A percentile compares a stretch with the other conserved stretches of the same genome.
These are phyloP conservation scores for Noctua fimbriata DNA, from an alignment of 2,888 invertebrate genomes.

Conservation along the genomic window DNA sequence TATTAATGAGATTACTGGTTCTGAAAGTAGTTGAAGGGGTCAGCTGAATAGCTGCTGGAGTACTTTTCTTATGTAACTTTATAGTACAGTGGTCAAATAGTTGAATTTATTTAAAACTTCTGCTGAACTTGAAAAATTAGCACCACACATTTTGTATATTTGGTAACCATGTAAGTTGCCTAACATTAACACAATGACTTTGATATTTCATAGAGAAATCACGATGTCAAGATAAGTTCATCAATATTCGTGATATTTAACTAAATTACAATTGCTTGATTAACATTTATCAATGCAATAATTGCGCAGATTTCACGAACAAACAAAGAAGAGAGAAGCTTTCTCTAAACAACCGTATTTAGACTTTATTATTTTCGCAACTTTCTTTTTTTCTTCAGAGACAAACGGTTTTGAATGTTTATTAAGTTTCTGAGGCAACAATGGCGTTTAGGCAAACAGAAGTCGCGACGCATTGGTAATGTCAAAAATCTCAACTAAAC, in stretches of 20 bases:
- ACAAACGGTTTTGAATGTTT: constrained; percentile 69
- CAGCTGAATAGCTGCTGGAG: constrained; percentile 50
- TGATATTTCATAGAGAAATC: constrained; percentile 48
- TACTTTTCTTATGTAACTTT: constrained; percentile 60
- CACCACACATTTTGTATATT: constrained; percentile 9
- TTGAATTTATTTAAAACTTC: constrained; percentile 4
- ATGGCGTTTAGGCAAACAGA: constrained; percentile 65
- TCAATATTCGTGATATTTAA: constrained; percentile 55
- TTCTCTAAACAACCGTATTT: constrained; percentile 67
- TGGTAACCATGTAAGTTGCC: not conserved
- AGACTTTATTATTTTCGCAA: constrained; percentile 63
- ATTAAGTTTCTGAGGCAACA: constrained; percentile 65
- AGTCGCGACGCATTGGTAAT: constrained; percentile 69
- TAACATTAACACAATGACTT: constrained; percentile 31
- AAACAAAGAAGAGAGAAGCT: constrained; percentile 60
- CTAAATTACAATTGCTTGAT: constrained; percentile 56
- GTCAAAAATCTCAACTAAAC: constrained; percentile 77
- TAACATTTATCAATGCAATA: constrained; percentile 59
- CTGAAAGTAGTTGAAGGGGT: constrained; percentile 73
- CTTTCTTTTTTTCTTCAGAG: constrained; percentile 70
- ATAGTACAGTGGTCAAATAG: constrained; percentile 35
- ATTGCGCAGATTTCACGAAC: constrained; percentile 59
- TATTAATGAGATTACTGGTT: constrained; percentile 79
- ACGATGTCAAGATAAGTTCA: constrained; percentile 44
- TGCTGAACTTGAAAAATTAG: constrained; percentile 54